These are phyloP conservation scores for Erebia ligea DNA, from an alignment of 2,888 invertebrate species.

Conservation along the genomic window DNA sequence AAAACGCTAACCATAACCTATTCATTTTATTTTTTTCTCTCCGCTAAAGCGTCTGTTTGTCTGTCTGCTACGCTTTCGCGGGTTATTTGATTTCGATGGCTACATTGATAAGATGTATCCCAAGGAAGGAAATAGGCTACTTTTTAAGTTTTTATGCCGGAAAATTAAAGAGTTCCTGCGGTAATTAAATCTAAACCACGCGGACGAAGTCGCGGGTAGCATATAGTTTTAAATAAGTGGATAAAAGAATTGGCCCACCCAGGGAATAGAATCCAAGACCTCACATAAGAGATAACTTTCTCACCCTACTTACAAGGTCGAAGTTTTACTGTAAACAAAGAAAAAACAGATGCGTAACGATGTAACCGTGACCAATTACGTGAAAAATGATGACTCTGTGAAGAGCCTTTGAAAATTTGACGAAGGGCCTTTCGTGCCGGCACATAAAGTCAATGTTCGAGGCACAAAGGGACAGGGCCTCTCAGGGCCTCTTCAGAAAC, in stretches of 20 bases:
- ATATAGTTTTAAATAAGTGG: too few species aligned
- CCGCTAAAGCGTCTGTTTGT: too few species aligned
- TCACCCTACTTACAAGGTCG: too few species aligned
- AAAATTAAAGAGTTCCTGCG: background rate
- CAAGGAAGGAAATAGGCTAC: background rate
- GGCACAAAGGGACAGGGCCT: background rate
- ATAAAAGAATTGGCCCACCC: too few species aligned
- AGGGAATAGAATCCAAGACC: too few species aligned
- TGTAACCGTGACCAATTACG: background rate
- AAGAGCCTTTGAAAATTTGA: background rate
- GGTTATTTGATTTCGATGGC: too few species aligned
- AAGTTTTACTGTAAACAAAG: background rate
- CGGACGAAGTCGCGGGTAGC: too few species aligned
- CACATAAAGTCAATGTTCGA: background rate
- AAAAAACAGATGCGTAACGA: background rate
- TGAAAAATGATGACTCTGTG: background rate
- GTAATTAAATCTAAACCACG: background rate
- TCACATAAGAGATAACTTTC: too few species aligned
- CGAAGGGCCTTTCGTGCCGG: background rate
- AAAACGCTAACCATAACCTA: too few species aligned
- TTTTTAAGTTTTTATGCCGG: background rate
- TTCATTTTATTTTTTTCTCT: too few species aligned
- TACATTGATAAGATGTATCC: background rate
- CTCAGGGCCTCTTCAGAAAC: background rate
- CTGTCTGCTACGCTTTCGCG: too few species aligned